Base-by-base conservation (phyloP, 2,113 vertebrate genomes). In the Euleptes europaea region DNA sequence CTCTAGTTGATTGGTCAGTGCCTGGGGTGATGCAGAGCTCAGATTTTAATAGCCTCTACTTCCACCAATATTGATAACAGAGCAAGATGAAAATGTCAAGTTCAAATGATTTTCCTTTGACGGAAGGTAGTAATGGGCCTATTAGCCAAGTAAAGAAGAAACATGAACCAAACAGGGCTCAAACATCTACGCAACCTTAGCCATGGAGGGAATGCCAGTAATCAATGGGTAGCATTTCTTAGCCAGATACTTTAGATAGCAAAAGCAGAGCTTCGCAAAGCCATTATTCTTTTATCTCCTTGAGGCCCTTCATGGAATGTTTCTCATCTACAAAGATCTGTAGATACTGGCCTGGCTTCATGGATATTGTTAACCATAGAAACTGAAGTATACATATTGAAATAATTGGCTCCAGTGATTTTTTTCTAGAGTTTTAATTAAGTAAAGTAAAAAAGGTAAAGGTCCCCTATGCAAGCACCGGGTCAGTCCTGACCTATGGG, bases 31-130 rank as follows among this genome's bases (percentile, higher is more conserved):
- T 13, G 44, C 40, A 31, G 69, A 60, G 4, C 2, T 44, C 0
- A 0, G 38, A 78, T 91, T 90, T 26, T 67, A 78, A 57, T 77
- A 70, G 35, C 40, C 1, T 42, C 70, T 71, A 42, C 67, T 83
- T 72, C 74, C 35, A 51, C 67, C 14, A 74, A 28, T 66, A 83
- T 74, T 31, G 84, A 88, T 33, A 87, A 89, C 47, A 63, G 42
- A 63, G 38, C 70, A 78, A 86, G n/a, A 13, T 76, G 38, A 78
- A 31, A 14, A 54, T 75, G 23, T 78, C 74, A 83, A 69, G 76
- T 79, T 78, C 60, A 83, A 87, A 78, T 9, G 3, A 21, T 84
- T 91, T 75, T 66, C 73, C 35, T 77, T 63, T 69, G 76, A 26
- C 42, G 88, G 66, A 72, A 35, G 8, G 44, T 80, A 87, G 19